Evolutionary conservation across 2,888 invertebrate species (phyloP).

Genomic region (Operophtera brumata): DNA sequence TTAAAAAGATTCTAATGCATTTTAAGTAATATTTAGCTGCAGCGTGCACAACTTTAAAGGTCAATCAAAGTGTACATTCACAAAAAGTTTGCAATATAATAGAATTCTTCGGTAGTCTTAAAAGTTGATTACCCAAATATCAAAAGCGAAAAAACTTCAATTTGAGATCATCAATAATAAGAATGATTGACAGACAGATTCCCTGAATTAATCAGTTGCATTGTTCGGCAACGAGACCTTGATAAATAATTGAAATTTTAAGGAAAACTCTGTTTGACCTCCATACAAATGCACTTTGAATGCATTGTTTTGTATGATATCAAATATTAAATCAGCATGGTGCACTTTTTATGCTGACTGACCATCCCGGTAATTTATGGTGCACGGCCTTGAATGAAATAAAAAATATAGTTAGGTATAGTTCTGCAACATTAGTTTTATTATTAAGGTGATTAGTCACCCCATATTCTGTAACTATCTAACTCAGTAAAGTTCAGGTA

Average conservation of each 20-base stretch:
- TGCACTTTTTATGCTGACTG: constrained; percentile 8
- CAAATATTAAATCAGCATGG: constrained; percentile 9
- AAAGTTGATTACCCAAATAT: constrained; percentile 16
- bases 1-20: too few relatives aligned
- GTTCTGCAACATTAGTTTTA: neutral
- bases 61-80: neutral
- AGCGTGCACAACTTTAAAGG: neutral
- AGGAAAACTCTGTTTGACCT: constrained; percentile 23
- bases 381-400: neutral
- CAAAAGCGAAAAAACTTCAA: constrained; percentile 20
- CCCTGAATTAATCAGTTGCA: constrained; percentile 21
- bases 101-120: constrained; percentile 23
- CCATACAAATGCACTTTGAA: constrained; percentile 11
- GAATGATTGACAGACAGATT: constrained; percentile 33
- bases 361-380: neutral
- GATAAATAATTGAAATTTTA: constrained; percentile 26
- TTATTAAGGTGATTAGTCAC: too few relatives aligned
- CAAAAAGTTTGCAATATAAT: constrained; percentile 1
- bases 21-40: too few relatives aligned
- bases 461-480: too few relatives aligned
- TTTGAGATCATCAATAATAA: constrained; percentile 22
- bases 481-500: too few relatives aligned
- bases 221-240: constrained; percentile 18
- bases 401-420: too few relatives aligned
- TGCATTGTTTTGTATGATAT: constrained; percentile 9